These are phyloP conservation scores for Catocala sponsa DNA, from an alignment of 2,888 invertebrate species.

Conservation along the genomic window DNA sequence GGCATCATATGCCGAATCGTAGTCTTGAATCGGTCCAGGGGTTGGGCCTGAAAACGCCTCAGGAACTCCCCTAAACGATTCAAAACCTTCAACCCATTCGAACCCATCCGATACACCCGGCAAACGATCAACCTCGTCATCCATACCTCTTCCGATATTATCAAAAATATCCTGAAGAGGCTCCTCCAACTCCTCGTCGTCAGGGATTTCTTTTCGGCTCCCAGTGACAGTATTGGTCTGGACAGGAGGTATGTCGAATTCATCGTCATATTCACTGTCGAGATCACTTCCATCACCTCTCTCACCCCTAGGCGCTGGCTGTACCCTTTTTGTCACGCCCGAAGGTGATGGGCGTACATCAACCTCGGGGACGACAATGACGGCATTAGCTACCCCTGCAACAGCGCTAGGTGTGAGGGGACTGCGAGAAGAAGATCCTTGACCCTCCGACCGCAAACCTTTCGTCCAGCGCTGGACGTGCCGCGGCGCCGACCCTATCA, in stretches of 20 bases:
- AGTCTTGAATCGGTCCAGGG: constrained; percentile 36
- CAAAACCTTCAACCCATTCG: constrained; percentile 29
- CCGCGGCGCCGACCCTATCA: neutral
- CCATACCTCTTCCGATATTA: constrained; percentile 32
- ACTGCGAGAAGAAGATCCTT: neutral
- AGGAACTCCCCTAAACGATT: constrained; percentile 33
- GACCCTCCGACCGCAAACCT: neutral
- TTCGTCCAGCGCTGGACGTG: constrained; percentile 1
- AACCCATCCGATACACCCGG: constrained; percentile 18
- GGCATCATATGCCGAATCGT: constrained; percentile 38
- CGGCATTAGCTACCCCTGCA: neutral
- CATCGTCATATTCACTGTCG: constrained; percentile 34
- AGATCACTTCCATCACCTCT: constrained; percentile 25
- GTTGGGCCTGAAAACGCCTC: constrained; percentile 39
- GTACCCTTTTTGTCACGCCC: neutral
- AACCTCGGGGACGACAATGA: neutral
- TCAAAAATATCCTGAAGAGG: constrained; percentile 17
- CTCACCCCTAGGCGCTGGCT: neutral
- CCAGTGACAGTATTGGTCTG: constrained; percentile 8
- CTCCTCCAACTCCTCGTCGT: constrained; percentile 38
- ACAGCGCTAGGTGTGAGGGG: neutral
- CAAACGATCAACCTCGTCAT: constrained; percentile 35
- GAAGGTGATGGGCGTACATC: constrained; percentile 12
- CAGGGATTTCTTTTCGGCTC: constrained; percentile 23
- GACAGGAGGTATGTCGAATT: constrained; percentile 19